These are phyloP conservation scores for Dicerorhinus sumatrensis DNA, from an alignment of 2,113 vertebrate species.

Conservation along the genomic window DNA sequence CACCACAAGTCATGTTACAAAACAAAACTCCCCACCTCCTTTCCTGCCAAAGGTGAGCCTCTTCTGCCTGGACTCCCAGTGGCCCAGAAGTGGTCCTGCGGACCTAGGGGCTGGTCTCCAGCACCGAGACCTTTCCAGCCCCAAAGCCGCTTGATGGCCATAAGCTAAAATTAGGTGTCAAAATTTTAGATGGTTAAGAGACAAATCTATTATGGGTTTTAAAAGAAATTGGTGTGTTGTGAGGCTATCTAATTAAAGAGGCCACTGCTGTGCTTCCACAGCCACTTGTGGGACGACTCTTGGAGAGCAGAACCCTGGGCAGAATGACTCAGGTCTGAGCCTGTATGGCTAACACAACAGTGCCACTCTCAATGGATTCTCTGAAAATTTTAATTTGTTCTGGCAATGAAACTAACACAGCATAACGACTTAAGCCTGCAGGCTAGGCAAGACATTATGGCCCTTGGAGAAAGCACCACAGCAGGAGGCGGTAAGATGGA, in stretches of 20 bases:
- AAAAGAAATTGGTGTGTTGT: not conserved
- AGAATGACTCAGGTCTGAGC: not conserved
- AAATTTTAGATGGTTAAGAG: not conserved
- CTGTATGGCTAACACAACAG: not conserved
- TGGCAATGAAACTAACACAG: conserved; percentile 81
- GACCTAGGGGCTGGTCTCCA: conserved; percentile 79
- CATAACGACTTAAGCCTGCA: conserved; percentile 37
- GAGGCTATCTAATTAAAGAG: not conserved
- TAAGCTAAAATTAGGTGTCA: not conserved
- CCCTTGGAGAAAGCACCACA: conserved; percentile 53
- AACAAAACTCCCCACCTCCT: not conserved
- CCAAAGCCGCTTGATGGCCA: not conserved
- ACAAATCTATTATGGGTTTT: not conserved
- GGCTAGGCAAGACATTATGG: conserved; percentile 30
- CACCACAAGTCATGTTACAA: not conserved
- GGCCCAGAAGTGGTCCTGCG: not conserved
- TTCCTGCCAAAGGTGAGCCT: not conserved
- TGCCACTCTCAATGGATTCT: conserved; percentile 44
- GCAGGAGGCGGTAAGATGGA: not conserved
- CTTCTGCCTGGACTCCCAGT: not conserved
- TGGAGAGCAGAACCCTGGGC: not conserved
- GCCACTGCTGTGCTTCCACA: not conserved
- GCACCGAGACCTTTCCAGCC: not conserved
- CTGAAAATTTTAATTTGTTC: conserved; percentile 85
- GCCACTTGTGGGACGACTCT: not conserved